These are phyloP conservation scores for Ryuthela nishihirai DNA, from an alignment of 2,888 invertebrate species.

Conservation along the genomic window DNA sequence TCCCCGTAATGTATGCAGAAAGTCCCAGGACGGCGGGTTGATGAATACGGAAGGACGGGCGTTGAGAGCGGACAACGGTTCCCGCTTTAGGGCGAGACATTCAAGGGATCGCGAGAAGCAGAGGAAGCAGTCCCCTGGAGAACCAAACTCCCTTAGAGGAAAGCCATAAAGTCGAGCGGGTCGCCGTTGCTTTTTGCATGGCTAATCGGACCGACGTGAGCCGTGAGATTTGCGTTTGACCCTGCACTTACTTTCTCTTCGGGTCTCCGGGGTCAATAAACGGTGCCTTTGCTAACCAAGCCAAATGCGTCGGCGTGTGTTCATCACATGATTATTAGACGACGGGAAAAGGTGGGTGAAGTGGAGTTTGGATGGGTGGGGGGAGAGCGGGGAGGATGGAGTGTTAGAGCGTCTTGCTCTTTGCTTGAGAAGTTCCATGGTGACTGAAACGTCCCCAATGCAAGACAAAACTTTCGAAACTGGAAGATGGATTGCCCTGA, in stretches of 20 bases:
- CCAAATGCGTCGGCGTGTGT: background rate
- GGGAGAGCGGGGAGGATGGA: too few species aligned
- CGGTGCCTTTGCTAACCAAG: too few species aligned
- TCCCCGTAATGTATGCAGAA: constrained; percentile 27
- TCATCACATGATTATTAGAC: background rate
- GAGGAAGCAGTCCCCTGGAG: constrained; percentile 26
- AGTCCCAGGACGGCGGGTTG: constrained; percentile 26
- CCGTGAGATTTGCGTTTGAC: constrained; percentile 27
- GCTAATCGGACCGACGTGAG: constrained; percentile 27
- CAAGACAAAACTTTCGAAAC: too few species aligned
- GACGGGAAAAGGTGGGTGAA: too few species aligned
- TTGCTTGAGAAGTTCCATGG: too few species aligned
- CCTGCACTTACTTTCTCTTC: constrained; percentile 15
- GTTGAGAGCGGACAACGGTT: constrained; percentile 32
- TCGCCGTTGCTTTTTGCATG: constrained; percentile 35
- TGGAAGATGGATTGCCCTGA: too few species aligned
- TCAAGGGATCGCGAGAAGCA: constrained; percentile 12
- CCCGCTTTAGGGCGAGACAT: constrained; percentile 32
- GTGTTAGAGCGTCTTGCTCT: too few species aligned
- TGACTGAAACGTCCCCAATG: too few species aligned
- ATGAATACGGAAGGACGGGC: constrained; percentile 28
- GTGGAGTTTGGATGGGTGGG: too few species aligned
- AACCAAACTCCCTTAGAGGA: constrained; percentile 20
- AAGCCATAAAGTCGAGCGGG: constrained; percentile 35
- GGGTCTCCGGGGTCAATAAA: constrained; percentile 21